These are phyloP conservation scores for Megaceryle maxima DNA, from an alignment of 2,113 vertebrate species.

Conservation along the genomic window DNA sequence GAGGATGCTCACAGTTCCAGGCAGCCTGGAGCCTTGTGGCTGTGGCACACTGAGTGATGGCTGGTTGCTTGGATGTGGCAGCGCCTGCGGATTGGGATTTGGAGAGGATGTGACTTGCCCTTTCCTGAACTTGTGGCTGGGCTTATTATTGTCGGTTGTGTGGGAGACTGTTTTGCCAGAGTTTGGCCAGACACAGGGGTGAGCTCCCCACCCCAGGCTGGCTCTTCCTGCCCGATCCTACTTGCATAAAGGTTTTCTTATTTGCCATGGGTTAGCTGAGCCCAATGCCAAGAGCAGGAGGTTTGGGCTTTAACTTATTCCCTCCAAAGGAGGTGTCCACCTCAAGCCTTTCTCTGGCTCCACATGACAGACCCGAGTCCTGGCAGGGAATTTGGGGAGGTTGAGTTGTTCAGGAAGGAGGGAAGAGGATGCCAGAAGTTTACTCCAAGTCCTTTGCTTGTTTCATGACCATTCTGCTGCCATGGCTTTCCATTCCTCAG, in stretches of 20 bases:
- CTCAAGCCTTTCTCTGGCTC: background rate
- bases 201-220: background rate
- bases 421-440: background rate
- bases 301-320: background rate
- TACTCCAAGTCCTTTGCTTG: background rate
- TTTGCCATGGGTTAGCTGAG: background rate
- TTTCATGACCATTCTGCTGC: background rate
- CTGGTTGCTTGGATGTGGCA: background rate
- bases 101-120: background rate
- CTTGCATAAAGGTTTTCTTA: conserved; percentile 9
- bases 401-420: background rate
- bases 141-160: background rate
- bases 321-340: background rate
- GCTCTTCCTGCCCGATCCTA: background rate
- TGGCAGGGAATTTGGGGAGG: background rate
- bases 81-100: background rate
- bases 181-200: background rate
- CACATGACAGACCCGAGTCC: background rate
- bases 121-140: background rate
- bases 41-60: background rate
- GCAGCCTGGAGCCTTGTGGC: background rate
- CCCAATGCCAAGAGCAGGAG: background rate
- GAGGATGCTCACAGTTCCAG: background rate
- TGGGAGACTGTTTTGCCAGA: background rate
- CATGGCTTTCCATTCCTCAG: background rate